Conservation (phyloP, 2,797 vertebrate genomes). For the Micrastur ruficollis region DNA sequence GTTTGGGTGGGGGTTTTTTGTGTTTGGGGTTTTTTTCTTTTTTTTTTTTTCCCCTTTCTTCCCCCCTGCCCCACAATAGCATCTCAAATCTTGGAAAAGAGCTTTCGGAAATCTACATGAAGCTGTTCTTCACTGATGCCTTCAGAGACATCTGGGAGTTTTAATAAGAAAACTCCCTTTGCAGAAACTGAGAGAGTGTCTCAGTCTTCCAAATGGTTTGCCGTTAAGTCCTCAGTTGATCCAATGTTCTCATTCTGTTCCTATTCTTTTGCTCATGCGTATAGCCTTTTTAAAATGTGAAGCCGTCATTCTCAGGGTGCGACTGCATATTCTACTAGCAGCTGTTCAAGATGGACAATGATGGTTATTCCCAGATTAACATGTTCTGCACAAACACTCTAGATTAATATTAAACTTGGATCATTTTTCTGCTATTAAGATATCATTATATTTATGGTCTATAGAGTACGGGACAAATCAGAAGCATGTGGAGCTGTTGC, state of each 20-base stretch:
- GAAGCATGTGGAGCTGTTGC: background rate
- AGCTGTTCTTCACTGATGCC: background rate
- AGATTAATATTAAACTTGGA: background rate
- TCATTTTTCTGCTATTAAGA: constrained; percentile 10
- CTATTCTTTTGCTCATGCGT: constrained; percentile 35
- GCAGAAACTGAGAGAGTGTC: background rate
- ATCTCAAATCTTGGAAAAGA: background rate
- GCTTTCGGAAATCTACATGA: background rate
- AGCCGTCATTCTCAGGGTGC: background rate
- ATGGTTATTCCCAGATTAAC: background rate
- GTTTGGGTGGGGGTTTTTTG: too few relatives aligned
- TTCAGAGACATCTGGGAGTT: background rate
- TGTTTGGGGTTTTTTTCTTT: too few relatives aligned
- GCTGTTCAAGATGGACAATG: constrained; percentile 4
- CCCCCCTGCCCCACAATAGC: background rate
- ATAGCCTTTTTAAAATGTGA: constrained; percentile 38
- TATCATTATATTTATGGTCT: background rate
- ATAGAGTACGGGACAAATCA: background rate
- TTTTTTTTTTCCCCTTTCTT: background rate
- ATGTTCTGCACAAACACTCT: background rate
- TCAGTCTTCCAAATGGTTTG: constrained; percentile 27
- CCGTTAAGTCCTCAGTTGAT: constrained; percentile 37
- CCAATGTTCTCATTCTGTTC: constrained; percentile 29
- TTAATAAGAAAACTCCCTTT: background rate
- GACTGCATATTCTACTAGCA: constrained; percentile 18